Conservation (phyloP, 2,113 vertebrate species). For the Syngnathus typhle region DNA sequence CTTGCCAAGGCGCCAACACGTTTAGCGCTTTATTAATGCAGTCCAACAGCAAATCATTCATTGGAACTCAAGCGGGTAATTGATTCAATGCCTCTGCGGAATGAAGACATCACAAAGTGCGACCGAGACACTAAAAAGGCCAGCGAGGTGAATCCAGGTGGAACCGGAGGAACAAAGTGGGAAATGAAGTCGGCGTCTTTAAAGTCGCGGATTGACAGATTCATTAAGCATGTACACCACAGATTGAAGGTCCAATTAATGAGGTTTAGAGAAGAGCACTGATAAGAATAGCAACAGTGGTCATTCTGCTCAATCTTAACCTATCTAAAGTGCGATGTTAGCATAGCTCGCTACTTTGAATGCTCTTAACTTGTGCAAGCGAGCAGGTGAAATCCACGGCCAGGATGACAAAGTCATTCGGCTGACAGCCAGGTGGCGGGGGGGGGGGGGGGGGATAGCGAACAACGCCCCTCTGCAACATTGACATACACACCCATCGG, state of each 20-base stretch:
- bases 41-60: neutral
- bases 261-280: constrained; percentile 31
- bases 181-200: constrained; percentile 9
- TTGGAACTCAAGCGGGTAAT: constrained; percentile 42
- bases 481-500: constrained; percentile 22
- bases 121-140: constrained; percentile 53
- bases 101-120: constrained; percentile 47
- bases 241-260: constrained; percentile 24
- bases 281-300: constrained; percentile 16
- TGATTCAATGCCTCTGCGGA: constrained; percentile 45
- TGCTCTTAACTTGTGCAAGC: too few species aligned
- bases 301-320: constrained; percentile 25
- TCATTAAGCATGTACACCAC: constrained; percentile 36
- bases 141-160: constrained; percentile 30
- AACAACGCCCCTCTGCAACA: constrained; percentile 24
- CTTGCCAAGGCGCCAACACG: too few species aligned
- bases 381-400: neutral
- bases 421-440: constrained; percentile 26
- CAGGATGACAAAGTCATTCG: constrained; percentile 15
- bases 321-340: too few species aligned
- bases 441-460: constrained; percentile 4
- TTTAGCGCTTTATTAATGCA: neutral
- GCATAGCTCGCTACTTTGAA: too few species aligned
- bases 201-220: constrained; percentile 35
- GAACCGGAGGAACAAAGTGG: constrained; percentile 5